These are phyloP conservation scores for Microctonus hyperodae DNA, from an alignment of 2,888 invertebrate genomes.

Conservation along the genomic window DNA sequence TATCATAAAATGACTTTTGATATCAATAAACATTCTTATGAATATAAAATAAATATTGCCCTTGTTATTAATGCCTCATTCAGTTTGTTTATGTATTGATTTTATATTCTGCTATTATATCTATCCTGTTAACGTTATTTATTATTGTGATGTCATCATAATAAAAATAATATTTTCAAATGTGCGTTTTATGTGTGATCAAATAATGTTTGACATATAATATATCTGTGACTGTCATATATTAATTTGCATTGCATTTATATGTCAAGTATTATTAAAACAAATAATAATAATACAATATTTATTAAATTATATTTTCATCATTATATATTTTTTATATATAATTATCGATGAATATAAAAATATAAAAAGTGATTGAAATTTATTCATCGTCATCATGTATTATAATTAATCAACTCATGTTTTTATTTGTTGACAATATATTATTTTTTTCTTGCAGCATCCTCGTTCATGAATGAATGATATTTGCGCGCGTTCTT, in stretches of 20 bases:
- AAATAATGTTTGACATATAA: not conserved
- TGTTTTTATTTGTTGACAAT: constrained; percentile 15
- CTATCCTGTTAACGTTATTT: too few species aligned
- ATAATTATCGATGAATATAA: not conserved
- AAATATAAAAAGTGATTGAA: not conserved
- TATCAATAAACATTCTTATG: too few species aligned
- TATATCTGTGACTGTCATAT: not conserved
- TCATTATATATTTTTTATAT: not conserved
- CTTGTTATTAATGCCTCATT: too few species aligned
- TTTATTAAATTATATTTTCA: not conserved
- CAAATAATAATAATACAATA: too few species aligned
- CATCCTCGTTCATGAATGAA: not conserved
- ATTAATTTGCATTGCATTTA: not conserved
- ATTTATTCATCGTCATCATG: not conserved
- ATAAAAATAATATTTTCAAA: not conserved
- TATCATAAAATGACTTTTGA: too few species aligned
- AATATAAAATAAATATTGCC: too few species aligned
- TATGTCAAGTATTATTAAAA: not conserved
- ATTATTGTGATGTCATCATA: too few species aligned
- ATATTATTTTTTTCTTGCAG: not conserved
- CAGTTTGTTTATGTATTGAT: too few species aligned
- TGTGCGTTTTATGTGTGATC: not conserved
- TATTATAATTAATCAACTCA: not conserved
- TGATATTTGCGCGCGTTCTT: not conserved
- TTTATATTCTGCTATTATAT: too few species aligned